A percentile compares a stretch with the other conserved stretches of the same genome.
Conservation (phyloP, 92 coral and sea anemone genomes). For the Epizoanthus rinbou region DNA sequence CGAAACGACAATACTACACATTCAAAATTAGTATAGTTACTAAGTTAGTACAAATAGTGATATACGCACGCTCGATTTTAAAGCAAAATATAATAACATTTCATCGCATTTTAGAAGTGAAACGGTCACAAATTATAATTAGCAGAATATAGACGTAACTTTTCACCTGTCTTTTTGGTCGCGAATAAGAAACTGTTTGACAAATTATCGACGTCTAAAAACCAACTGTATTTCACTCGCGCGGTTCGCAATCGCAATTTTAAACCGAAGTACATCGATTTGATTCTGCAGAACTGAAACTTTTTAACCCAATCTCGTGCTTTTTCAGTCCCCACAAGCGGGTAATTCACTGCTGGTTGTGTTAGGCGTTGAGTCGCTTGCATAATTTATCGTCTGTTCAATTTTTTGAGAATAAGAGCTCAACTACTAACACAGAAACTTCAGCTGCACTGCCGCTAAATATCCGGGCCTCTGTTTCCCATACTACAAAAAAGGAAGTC, state of each 20-base stretch:
- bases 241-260: not conserved
- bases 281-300: not conserved
- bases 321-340: constrained; percentile 23
- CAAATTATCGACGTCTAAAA: constrained; percentile 20
- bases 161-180: constrained; percentile 44
- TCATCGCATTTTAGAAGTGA: constrained; percentile 28
- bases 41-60: not conserved
- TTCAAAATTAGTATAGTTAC: constrained; percentile 20
- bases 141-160: constrained; percentile 25
- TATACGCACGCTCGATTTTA: not conserved
- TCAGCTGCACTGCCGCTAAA: not conserved
- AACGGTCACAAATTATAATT: constrained; percentile 27
- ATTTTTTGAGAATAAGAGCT: constrained; percentile 54
- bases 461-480: constrained; percentile 15
- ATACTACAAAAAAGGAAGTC: constrained; percentile 24
- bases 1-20: constrained; percentile 29
- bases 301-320: not conserved
- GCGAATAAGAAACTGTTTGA: constrained; percentile 36
- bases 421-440: constrained; percentile 37
- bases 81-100: constrained; percentile 5
- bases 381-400: constrained; percentile 75
- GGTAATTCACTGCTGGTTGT: constrained; percentile 30
- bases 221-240: not conserved
- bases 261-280: not conserved
- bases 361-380: constrained; percentile 55